Percentiles rank a stretch among this genome's conserved stretches.
phyloP scores from a whole-genome alignment of 2,797 vertebrate genomes.

The Anas georgica region DNA sequence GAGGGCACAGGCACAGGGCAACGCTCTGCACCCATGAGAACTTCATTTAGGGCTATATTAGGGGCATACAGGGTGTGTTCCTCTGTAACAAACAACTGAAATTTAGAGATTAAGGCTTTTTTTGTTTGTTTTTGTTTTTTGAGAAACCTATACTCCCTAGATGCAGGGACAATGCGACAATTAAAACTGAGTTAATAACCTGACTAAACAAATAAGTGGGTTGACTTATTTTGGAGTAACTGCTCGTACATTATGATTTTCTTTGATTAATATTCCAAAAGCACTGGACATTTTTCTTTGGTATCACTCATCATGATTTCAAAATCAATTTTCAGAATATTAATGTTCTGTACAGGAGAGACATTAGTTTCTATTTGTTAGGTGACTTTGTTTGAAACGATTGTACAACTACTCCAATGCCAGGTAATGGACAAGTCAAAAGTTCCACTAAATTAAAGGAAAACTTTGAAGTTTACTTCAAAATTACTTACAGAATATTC shows the following conservation, averaged over 20 bases:
- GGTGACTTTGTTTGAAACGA: neutral
- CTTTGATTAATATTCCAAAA: neutral
- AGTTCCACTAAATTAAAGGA: neutral
- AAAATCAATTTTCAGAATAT: neutral
- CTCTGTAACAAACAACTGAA: neutral
- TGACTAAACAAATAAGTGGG: neutral
- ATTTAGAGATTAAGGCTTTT: neutral
- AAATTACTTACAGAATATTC: neutral
- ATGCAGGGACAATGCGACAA: neutral
- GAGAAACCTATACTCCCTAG: neutral
- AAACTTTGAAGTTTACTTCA: neutral
- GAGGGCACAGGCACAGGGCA: neutral
- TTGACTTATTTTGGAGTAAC: neutral
- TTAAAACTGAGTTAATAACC: neutral
- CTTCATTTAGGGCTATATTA: neutral
- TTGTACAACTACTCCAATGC: neutral
- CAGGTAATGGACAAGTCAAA: neutral
- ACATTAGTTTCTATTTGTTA: neutral
- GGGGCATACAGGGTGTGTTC: fast-evolving
- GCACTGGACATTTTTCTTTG: neutral
- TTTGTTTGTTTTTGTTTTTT: neutral
- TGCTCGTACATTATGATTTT: neutral
- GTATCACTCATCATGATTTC: neutral
- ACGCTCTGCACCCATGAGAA: fast-evolving
- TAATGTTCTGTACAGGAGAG: neutral